Base-by-base conservation (phyloP, 2,888 invertebrate genomes). In the Carabus problematicus region DNA sequence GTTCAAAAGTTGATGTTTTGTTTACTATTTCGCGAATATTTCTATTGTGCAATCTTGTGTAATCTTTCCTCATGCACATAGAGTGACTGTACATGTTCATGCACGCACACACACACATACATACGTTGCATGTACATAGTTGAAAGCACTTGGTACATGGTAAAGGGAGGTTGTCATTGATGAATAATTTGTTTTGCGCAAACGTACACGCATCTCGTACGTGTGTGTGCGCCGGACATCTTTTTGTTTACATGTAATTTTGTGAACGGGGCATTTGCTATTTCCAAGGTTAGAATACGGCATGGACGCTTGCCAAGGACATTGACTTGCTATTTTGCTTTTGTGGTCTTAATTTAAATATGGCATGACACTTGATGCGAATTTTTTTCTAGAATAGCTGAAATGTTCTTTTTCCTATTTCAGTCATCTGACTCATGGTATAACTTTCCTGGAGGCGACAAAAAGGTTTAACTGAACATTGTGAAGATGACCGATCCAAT, bases 401-500 rank as follows among this genome's bases (percentile, higher is more conserved):
- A 67, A 67, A 69, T 40, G 40, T 58, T 66, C 39, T 66, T 66
- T 58, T 52, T 55, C 54, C 64, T 64, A 58, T 58, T 59, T 66
- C 47, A 58, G 58, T 66, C 12, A 16, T 29, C 58, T 66, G 58
- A 59, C 60, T 67, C 59, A 59, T 59, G 58, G 67, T 59, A 52
- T 67, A 67, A 19, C n/a, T 42, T 39, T 12, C 40, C 41, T 56
- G 66, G 56, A 59, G 47, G 56, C 49, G 16, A 47, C 59, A 58
- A 11, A 16, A 56, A 58, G 58, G 58, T 58, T 11, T 12, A 29
- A 29, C 3, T 29, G n/a, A 12, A 29, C 40, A 29, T 7, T 41
- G 54, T 29, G 49, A 75, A 58, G 81, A 88, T 88, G 88, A 85
- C 86, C 76, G 88, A 89, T 82, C 85, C 85, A 82, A 29, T 69